Percentiles rank a stretch among this genome's conserved stretches.
phyloP scores from a whole-genome alignment of 1,140 invertebrate genomes.

The Aradophagus sp. region DNA sequence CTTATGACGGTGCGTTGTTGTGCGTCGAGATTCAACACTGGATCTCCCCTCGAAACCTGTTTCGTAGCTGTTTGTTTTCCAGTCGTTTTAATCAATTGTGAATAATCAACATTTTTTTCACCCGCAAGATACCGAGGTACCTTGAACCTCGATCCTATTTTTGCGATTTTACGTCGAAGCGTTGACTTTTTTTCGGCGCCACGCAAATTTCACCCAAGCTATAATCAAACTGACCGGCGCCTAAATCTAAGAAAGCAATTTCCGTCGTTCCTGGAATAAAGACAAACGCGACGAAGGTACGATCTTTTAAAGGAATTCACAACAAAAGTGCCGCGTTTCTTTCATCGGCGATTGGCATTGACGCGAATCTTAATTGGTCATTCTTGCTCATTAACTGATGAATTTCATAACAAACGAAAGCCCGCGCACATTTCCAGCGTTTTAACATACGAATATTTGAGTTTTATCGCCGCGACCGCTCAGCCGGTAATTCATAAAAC shows the following conservation, averaged over 20 bases:
- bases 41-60: neutral
- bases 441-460: slow-evolving; percentile 21
- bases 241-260: too few species aligned
- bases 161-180: too few species aligned
- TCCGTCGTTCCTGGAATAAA: too few species aligned
- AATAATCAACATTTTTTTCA: too few species aligned
- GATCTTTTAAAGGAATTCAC: neutral
- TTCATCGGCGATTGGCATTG: too few species aligned
- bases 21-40: slow-evolving; percentile 1
- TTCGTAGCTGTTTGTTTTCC: too few species aligned
- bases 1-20: slow-evolving; percentile 6
- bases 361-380: slow-evolving; percentile 9
- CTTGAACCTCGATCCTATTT: too few species aligned
- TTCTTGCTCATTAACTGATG: slow-evolving; percentile 14
- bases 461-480: slow-evolving; percentile 30
- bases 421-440: slow-evolving; percentile 18
- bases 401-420: slow-evolving; percentile 32
- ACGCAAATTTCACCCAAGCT: too few species aligned
- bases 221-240: too few species aligned
- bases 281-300: neutral
- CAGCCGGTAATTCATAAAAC: slow-evolving; percentile 42
- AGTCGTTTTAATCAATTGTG: too few species aligned
- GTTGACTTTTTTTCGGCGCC: too few species aligned
- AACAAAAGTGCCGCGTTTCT: neutral
- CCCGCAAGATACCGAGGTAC: too few species aligned